Conservation (phyloP, 1,140 invertebrate species). For the Homarus americanus region DNA sequence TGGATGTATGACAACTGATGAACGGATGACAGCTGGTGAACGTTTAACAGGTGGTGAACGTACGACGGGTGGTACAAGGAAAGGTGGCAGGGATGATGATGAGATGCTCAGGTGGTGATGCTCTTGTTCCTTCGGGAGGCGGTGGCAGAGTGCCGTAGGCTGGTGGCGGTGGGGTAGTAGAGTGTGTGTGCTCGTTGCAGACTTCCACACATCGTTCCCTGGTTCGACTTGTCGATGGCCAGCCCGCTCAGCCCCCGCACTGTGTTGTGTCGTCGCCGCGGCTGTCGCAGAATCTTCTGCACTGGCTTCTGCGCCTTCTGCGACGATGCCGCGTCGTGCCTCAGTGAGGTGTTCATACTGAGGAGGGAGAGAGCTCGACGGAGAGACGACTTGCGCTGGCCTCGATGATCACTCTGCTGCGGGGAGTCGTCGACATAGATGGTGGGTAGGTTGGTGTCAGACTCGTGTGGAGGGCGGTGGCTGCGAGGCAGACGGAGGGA, state of each 20-base stretch:
- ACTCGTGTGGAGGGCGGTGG: constrained; percentile 38
- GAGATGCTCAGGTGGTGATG: neutral
- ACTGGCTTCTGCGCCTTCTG: constrained; percentile 55
- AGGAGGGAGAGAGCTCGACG: constrained; percentile 49
- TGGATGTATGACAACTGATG: no score
- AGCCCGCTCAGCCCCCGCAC: constrained; percentile 60
- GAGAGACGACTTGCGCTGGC: constrained; percentile 36
- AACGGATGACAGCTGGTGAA: no score
- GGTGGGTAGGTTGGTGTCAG: constrained; percentile 61
- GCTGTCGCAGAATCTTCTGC: constrained; percentile 64
- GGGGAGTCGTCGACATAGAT: constrained; percentile 67
- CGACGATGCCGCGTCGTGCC: neutral
- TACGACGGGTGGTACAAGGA: no score
- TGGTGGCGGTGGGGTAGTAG: constrained; percentile 60
- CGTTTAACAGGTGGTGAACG: no score
- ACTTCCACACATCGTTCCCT: neutral
- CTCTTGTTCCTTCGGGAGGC: no score
- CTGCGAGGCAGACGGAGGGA: constrained; percentile 57
- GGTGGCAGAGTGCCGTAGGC: constrained; percentile 21
- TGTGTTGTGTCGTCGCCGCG: constrained; percentile 62
- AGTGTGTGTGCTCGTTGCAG: constrained; percentile 47
- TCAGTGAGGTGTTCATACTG: constrained; percentile 33
- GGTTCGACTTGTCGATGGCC: constrained; percentile 50
- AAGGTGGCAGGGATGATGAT: no score
- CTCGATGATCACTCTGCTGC: neutral